phyloP scores from a whole-genome alignment of 2,888 invertebrate genomes.

The Stenodema calcarata region DNA sequence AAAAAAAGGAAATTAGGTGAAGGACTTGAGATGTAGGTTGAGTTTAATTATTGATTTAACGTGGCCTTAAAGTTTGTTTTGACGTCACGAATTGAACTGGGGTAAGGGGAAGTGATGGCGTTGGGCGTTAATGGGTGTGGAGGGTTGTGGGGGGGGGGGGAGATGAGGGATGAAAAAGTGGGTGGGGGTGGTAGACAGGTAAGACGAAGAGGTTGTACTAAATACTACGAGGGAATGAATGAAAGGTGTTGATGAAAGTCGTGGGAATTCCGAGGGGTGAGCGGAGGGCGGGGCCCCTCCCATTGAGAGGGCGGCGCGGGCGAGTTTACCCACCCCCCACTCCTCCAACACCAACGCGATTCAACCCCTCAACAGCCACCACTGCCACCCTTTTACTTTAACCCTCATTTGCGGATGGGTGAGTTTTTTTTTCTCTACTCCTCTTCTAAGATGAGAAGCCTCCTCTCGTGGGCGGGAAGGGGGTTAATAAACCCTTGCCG shows the following conservation, averaged over 20 bases:
- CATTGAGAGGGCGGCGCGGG: constrained; percentile 10
- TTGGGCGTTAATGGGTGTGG: too few species aligned
- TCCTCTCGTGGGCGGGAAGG: neutral
- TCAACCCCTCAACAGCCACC: too few species aligned
- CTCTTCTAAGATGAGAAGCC: neutral
- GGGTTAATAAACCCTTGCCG: neutral
- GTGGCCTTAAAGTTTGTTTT: constrained; percentile 30
- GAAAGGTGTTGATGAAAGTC: constrained; percentile 34
- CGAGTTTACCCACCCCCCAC: neutral
- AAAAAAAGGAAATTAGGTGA: constrained; percentile 16
- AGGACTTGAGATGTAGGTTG: constrained; percentile 22
- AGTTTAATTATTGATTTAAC: constrained; percentile 38
- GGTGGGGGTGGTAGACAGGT: neutral
- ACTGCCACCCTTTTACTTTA: neutral
- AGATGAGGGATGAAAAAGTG: neutral
- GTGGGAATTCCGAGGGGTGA: neutral
- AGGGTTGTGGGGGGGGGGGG: neutral
- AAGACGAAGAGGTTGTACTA: constrained; percentile 27
- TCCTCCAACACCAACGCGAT: too few species aligned
- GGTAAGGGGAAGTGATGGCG: neutral
- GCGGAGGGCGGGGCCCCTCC: neutral
- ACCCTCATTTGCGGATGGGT: constrained; percentile 9
- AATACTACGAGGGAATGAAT: constrained; percentile 33
- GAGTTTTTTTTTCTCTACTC: too few species aligned
- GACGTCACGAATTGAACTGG: constrained; percentile 36